Base-by-base conservation (phyloP, 2,888 invertebrate genomes). In the Heliothis peltigera region DNA sequence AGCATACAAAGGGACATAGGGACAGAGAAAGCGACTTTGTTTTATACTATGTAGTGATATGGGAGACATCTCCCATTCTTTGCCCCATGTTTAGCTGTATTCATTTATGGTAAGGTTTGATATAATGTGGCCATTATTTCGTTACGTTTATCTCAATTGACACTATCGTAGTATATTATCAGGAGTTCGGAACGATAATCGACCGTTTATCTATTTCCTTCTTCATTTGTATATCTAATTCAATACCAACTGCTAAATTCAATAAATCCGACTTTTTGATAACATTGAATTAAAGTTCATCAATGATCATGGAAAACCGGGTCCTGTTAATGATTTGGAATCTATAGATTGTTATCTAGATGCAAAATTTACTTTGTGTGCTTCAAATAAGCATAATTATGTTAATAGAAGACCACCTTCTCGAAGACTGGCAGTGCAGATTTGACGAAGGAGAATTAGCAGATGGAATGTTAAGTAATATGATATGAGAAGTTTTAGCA, bases 181-280 rank as follows among this genome's bases (percentile, higher is more conserved):
- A 21, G 18, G 42, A 46, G 39, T 57, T 54, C 35, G 49, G 54
- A 54, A 17, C 51, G 59, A 54, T 71, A 35, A 57, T 15, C 43
- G 43, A 51, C 51, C 7, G 32, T 39, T 56, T 54, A 64, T 69
- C 49, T 43, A 64, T 73, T 76, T 64, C 60, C 60, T 54, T 15
- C 35, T 75, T 64, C 42, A 60, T 70, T 70, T 47, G 15, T 35
- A 53, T 75, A 64, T 64, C 49, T 68, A 28, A 25, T 46, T 21
- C 43, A 42, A 56, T 28, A 19, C 22, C 7, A 58, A 39, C 64
- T 12, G 42, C 8, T 7, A 25, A 69, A 68, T 57, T 52, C 32
- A 75, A 44, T 60, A 21, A 60, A 28, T 42, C 22, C 19, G 28
- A 46, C 17, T n/a, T 42, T 43, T 18, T 28, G 70, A 71, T 71